A percentile compares a stretch with the other conserved stretches of the same genome.
These are phyloP conservation scores for Corythornis madagascariensis DNA, from an alignment of 2,113 vertebrate species.

Conservation along the genomic window DNA sequence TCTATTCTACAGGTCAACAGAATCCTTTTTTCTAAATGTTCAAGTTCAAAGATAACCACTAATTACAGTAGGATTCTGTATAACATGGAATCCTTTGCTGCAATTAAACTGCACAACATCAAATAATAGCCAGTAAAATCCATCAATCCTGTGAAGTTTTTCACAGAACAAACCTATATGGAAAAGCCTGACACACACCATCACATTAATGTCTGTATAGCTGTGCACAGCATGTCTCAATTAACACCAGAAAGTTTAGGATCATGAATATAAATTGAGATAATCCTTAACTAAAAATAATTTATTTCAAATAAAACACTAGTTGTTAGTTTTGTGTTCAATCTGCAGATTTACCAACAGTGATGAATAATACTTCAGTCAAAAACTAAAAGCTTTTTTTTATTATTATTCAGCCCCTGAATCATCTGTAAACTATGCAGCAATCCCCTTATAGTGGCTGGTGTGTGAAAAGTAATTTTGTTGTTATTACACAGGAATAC, in stretches of 20 bases:
- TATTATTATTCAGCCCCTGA: not conserved
- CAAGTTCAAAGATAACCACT: not conserved
- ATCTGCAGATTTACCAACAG: not conserved
- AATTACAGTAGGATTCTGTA: not conserved
- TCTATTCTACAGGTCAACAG: not conserved
- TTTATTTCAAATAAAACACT: not conserved
- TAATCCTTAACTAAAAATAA: not conserved
- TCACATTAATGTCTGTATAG: not conserved
- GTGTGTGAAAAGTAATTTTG: constrained; percentile 42
- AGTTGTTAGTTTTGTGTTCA: not conserved
- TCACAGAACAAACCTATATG: not conserved
- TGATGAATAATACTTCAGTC: not conserved
- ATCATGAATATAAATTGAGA: not conserved
- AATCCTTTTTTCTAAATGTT: not conserved
- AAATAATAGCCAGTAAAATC: not conserved
- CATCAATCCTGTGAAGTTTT: not conserved
- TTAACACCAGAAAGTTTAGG: not conserved
- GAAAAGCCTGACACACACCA: not conserved
- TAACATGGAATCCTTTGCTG: not conserved
- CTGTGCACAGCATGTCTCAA: not conserved
- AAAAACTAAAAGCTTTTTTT: not conserved
- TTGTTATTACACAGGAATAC: constrained; percentile 41
- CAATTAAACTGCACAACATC: not conserved
- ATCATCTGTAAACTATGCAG: constrained; percentile 39
- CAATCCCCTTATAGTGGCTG: not conserved